Evolutionary conservation across 2,888 invertebrate genomes (phyloP), one percentile per base, ranked within the genome.

Genomic region (Ophioninae sp.): DNA sequence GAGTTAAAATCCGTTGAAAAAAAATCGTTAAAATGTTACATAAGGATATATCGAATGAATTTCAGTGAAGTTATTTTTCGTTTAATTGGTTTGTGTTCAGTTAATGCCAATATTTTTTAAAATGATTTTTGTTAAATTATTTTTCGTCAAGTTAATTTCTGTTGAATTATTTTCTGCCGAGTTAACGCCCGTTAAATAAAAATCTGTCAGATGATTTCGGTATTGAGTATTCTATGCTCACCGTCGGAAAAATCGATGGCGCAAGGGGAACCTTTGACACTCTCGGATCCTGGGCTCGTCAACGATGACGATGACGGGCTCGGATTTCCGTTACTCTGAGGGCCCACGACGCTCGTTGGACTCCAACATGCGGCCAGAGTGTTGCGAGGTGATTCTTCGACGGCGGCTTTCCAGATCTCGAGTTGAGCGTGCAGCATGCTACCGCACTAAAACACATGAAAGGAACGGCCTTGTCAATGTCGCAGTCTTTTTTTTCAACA

Each of bases 371-470:
- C 90, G 7, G 92, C 90, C 73, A 92, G 82, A 23, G 94, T 88
- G 93, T 94, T 88, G 91, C 92, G 94, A 92, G 95, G 90, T 93
- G 95, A 93, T 92, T 95, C 94, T 85, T 93, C 93, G 73, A 93
- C 93, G 9, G 97, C 97, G 82, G 96, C 96, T 93, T 97, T 97
- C 98, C 98, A 98, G 88, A 98, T 97, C 93, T 98, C 98, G 90
- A 98, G 93, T 91, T 97, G 97, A 39, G 98, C 97, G 93, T 96
- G 96, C 86, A 98, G 93, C 88, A 96, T 96, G 91, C 96, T 96
- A 69, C 98, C 98, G 90, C 96, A 96, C 97, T 97, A 93, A 2
- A 90, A 90, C 86, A 82, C 79, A 77, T 23, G 13, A 71, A 75
- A 75, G 41, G 44, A 74, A 79, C 39, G 37, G 9, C 20, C 23